Conservation (phyloP, 2,113 vertebrate genomes). For the Casuarius casuarius region DNA sequence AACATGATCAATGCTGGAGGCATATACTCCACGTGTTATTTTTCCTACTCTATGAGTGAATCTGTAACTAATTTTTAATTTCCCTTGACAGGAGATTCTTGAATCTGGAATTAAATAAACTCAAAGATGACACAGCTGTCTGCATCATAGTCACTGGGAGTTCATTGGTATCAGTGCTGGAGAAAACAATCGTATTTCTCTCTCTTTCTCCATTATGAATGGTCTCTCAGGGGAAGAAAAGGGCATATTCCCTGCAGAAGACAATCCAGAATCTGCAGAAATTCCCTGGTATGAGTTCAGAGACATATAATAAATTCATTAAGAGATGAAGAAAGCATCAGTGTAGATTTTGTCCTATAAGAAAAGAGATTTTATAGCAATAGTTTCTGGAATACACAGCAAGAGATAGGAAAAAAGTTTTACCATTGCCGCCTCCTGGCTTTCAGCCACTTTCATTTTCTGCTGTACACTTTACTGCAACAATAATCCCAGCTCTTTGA, state of each 20-base stretch:
- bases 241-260: not conserved
- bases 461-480: not conserved
- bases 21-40: not conserved
- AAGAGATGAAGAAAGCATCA: not conserved
- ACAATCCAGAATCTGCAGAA: not conserved
- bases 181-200: not conserved
- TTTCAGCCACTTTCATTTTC: not conserved
- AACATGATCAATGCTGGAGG: rapidly evolving
- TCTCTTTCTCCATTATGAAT: not conserved
- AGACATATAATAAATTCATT: not conserved
- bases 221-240: not conserved
- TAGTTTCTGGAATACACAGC: not conserved
- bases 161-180: not conserved
- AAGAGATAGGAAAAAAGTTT: not conserved
- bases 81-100: not conserved
- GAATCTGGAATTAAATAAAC: not conserved
- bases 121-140: not conserved
- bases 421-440: not conserved
- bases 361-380: not conserved
- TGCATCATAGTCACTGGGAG: not conserved
- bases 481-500: not conserved
- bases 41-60: not conserved
- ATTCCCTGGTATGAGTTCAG: not conserved
- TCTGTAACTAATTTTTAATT: not conserved
- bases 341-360: not conserved